Evolutionary conservation across 1,140 invertebrate genomes (phyloP).

Genomic region (Zaprionus ghesquierei): DNA sequence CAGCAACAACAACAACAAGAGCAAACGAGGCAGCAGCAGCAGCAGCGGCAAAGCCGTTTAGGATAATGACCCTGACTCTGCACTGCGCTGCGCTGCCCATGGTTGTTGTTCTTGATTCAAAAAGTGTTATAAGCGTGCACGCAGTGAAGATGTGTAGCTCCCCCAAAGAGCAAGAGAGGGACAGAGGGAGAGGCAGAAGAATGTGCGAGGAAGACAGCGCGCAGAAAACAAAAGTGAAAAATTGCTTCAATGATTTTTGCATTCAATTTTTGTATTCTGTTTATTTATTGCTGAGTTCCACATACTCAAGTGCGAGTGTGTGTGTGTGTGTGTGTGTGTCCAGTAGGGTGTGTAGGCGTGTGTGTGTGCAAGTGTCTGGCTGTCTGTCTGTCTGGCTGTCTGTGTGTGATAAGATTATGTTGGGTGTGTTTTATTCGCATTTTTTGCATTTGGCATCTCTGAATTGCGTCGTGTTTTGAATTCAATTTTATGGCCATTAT

Average conservation of each 20-base stretch:
- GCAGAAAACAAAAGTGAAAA: conserved; percentile 53
- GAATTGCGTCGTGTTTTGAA: conserved; percentile 17
- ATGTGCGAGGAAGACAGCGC: neutral
- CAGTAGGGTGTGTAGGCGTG: neutral
- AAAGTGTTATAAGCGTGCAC: conserved; percentile 41
- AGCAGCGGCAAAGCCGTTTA: conserved; percentile 43
- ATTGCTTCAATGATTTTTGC: conserved; percentile 39
- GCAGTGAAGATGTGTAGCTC: neutral
- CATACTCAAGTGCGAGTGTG: neutral
- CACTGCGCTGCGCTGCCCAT: neutral
- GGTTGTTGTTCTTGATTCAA: conserved; percentile 19
- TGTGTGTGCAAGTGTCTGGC: neutral
- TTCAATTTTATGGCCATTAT: neutral
- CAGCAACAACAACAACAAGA: neutral
- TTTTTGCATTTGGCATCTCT: neutral
- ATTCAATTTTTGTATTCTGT: conserved; percentile 29
- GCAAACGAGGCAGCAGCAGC: neutral
- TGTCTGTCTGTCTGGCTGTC: neutral
- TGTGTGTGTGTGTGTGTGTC: neutral
- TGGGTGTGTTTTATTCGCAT: conserved; percentile 26
- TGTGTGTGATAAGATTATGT: conserved; percentile 1
- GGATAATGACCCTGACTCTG: conserved; percentile 64
- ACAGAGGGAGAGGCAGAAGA: neutral
- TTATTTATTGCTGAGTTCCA: conserved; percentile 33
- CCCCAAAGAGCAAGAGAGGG: neutral